These are phyloP conservation scores for Neotoxoptera formosana DNA, from an alignment of 1,140 invertebrate species.

Conservation along the genomic window DNA sequence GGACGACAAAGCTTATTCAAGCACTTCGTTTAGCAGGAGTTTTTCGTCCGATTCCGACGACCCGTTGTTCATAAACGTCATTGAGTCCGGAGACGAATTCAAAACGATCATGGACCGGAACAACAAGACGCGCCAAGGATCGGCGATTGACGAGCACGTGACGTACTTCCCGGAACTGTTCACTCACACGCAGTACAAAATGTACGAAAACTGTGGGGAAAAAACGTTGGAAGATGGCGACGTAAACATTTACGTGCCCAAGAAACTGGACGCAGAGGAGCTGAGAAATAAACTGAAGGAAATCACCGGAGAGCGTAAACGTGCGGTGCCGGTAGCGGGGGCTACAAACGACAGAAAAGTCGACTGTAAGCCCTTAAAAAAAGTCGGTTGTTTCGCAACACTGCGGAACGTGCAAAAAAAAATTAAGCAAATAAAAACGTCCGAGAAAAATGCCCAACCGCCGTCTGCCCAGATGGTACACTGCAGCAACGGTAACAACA, in stretches of 20 bases:
- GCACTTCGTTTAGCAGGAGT: slow-evolving; percentile 41
- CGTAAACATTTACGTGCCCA: slow-evolving; percentile 39
- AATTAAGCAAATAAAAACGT: neutral
- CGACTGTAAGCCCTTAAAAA: no score
- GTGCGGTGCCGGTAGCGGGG: neutral
- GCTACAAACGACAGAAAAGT: neutral
- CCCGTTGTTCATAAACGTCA: slow-evolving; percentile 13
- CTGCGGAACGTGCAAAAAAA: neutral
- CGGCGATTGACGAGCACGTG: slow-evolving; percentile 41
- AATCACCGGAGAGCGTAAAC: neutral
- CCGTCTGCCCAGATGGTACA: neutral
- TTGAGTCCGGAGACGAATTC: slow-evolving; percentile 31
- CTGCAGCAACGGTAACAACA: neutral
- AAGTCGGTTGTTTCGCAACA: no score
- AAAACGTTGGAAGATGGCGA: neutral
- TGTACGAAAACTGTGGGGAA: slow-evolving; percentile 7
- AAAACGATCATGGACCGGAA: slow-evolving; percentile 31
- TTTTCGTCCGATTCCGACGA: slow-evolving; percentile 40
- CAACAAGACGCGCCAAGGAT: neutral
- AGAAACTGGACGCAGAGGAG: slow-evolving; percentile 29
- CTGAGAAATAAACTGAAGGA: slow-evolving; percentile 2
- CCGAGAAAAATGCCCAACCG: neutral
- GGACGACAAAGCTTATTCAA: slow-evolving; percentile 12
- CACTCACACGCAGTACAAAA: slow-evolving; percentile 32
- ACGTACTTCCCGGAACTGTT: slow-evolving; percentile 47